Evolutionary conservation across 2,888 invertebrate genomes (phyloP), one percentile per base, ranked within the genome.

Genomic region (Drosophila neoperkinsi): DNA sequence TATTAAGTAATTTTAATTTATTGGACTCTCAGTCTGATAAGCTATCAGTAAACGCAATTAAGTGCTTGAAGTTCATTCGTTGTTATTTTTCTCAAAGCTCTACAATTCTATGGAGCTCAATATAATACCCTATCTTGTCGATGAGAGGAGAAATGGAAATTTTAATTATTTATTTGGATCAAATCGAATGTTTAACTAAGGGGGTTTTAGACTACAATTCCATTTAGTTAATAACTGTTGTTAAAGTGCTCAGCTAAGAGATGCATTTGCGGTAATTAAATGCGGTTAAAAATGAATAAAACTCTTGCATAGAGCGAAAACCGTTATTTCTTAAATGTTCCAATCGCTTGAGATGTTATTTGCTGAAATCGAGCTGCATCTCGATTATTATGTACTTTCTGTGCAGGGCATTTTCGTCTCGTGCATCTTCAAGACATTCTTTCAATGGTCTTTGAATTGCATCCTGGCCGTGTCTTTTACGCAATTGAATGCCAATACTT

Each of bases 401-500:
- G 58, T 73, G 1, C 57, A 64, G 18, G 71, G 36, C 0, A 25
- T 31, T 30, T 50, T 88, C 3, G 1, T 66, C 2, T 30, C 30
- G 4, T 62, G 57, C n/a, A 30, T 86, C 16, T 7, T 73, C 6
- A 52, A 53, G 7, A 49, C 71, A 4, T 31, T 58, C 4, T 28
- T 33, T 3, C 21, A 67, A 2, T 70, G 52, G 33, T 72, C 68
- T 2, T 9, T 74, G 2, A 69, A 69, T n/a, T 74, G 72, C 21
- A 25, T 86, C 1, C 5, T 71, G 33, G 31, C 68, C 5, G 63
- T 56, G 4, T 38, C 67, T 5, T 31, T 58, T 0, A 64, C 67
- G 7, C 87, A 84, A 28, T 28, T 86, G 4, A 18, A 73, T 18
- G 55, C 60, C 30, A 83, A 86, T 31, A 16, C 68, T 0, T 84